Evolutionary conservation across 2,888 invertebrate species (phyloP).

Genomic region (Trichopoda pennipes): DNA sequence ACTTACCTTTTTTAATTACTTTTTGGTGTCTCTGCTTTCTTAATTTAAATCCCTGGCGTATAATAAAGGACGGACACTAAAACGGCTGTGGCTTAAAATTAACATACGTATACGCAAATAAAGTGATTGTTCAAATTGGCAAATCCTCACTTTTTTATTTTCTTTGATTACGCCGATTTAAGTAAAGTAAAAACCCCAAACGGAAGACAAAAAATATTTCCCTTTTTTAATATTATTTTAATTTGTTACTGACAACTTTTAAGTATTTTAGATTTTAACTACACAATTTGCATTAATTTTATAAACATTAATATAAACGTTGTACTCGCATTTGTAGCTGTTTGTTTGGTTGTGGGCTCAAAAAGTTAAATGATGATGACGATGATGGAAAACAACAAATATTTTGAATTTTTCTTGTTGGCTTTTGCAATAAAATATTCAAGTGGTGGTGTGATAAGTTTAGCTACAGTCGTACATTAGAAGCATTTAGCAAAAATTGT

Average conservation of each 20-base stretch:
- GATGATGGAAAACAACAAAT: constrained; percentile 39
- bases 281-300: constrained; percentile 65
- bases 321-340: constrained; percentile 9
- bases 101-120: background rate
- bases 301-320: constrained; percentile 20
- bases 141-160: constrained; percentile 27
- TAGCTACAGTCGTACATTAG: background rate
- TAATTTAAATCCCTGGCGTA: constrained; percentile 6
- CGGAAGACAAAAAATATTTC: constrained; percentile 1
- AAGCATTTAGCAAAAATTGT: constrained; percentile 47
- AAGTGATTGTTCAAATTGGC: constrained; percentile 14
- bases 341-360: too few relatives aligned
- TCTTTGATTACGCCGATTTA: constrained; percentile 21
- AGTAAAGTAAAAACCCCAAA: background rate
- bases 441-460: constrained; percentile 3
- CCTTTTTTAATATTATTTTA: constrained; percentile 7
- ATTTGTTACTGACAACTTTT: constrained; percentile 33
- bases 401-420: constrained; percentile 15
- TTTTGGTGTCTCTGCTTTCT: background rate
- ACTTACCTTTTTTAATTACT: constrained; percentile 44
- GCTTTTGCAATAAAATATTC: background rate
- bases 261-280: constrained; percentile 56
- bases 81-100: constrained; percentile 24
- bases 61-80: constrained; percentile 29
- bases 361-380: background rate